Conservation (phyloP, 2,888 invertebrate genomes). For the Nemotelus nigrinus region DNA sequence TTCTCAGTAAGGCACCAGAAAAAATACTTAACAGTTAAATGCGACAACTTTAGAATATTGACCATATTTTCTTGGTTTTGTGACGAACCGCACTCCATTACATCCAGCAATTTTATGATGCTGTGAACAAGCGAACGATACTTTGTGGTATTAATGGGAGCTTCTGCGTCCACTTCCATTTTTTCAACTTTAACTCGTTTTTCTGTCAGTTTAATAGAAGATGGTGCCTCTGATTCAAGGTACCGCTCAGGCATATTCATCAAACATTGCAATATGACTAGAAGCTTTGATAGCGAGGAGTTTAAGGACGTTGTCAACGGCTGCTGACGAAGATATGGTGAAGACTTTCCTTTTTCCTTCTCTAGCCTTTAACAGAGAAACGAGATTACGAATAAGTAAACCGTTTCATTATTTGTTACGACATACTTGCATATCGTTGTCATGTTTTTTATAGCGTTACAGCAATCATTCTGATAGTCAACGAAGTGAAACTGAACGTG, state of each 20-base stretch:
- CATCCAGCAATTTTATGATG: conserved; percentile 72
- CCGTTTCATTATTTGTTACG: too few relatives aligned
- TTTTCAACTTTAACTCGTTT: conserved; percentile 46
- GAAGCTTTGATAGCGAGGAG: conserved; percentile 61
- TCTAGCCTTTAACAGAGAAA: too few relatives aligned
- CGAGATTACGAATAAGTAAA: too few relatives aligned
- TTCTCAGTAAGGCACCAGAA: conserved; percentile 76
- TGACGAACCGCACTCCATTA: conserved; percentile 70
- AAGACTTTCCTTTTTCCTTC: conserved; percentile 57
- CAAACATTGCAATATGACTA: conserved; percentile 61
- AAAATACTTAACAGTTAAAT: conserved; percentile 79
- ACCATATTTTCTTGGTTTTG: conserved; percentile 69
- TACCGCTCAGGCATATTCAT: conserved; percentile 57
- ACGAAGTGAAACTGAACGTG: conserved; percentile 61
- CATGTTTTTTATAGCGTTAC: conserved; percentile 66
- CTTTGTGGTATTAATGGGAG: neutral
- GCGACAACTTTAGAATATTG: conserved; percentile 74
- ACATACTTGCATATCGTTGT: conserved; percentile 62
- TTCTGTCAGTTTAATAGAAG: conserved; percentile 47
- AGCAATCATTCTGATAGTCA: conserved; percentile 59
- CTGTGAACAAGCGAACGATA: conserved; percentile 63
- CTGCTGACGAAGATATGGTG: conserved; percentile 57
- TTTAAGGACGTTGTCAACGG: conserved; percentile 58
- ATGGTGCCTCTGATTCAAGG: conserved; percentile 56
- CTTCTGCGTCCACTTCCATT: conserved; percentile 50